These are phyloP conservation scores for Perccottus glenii DNA, from an alignment of 2,113 vertebrate species.

Conservation along the genomic window DNA sequence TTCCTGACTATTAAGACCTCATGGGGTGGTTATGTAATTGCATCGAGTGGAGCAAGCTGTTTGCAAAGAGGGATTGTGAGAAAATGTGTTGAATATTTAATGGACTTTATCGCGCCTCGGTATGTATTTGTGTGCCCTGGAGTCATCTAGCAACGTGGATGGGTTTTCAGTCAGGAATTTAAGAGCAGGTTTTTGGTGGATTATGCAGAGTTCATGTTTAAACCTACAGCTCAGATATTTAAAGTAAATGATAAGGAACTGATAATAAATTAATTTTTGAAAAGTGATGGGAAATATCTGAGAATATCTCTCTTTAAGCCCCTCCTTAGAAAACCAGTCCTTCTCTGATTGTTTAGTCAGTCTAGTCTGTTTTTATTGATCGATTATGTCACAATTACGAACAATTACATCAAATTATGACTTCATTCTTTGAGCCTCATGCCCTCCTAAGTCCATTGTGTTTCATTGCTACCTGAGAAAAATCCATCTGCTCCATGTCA, in stretches of 20 bases:
- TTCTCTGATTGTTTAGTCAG: too few species aligned
- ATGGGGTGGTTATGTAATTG: slow-evolving; percentile 56
- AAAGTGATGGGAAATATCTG: too few species aligned
- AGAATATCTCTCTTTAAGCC: too few species aligned
- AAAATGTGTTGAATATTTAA: slow-evolving; percentile 46
- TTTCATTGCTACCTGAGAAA: too few species aligned
- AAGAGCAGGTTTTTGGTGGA: not conserved
- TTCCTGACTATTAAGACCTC: slow-evolving; percentile 16
- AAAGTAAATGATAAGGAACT: not conserved
- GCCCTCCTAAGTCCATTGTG: too few species aligned
- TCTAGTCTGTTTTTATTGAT: too few species aligned
- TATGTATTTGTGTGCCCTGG: not conserved
- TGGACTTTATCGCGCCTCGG: slow-evolving; percentile 20
- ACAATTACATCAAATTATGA: too few species aligned
- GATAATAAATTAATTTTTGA: not conserved
- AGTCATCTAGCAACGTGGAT: not conserved
- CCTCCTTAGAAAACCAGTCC: too few species aligned
- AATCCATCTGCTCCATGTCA: too few species aligned
- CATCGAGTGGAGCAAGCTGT: slow-evolving; percentile 34
- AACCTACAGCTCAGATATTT: not conserved
- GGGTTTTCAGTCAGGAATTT: not conserved
- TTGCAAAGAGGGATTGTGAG: slow-evolving; percentile 21
- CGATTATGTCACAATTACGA: too few species aligned
- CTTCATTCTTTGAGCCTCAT: too few species aligned
- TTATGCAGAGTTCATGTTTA: slow-evolving; percentile 4